phyloP scores from a whole-genome alignment of 2,888 invertebrate species.

The Tridacna gigas region DNA sequence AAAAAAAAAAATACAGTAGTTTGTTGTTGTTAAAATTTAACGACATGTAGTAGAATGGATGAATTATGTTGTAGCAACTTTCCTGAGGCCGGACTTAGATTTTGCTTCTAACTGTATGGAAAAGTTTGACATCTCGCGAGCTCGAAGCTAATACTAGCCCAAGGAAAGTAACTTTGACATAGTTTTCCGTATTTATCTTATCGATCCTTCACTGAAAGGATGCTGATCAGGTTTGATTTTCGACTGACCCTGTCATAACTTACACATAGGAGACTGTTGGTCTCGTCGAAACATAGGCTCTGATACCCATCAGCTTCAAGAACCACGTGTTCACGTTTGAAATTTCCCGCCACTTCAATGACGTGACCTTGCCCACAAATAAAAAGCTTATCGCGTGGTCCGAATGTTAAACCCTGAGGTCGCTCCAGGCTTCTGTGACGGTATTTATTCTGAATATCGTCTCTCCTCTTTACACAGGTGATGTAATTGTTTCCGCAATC shows the following conservation, averaged over 20 bases:
- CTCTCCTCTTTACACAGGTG: conserved; percentile 12
- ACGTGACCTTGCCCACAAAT: conserved; percentile 2
- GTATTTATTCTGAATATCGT: background rate
- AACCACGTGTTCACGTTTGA: conserved; percentile 7
- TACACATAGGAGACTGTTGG: background rate
- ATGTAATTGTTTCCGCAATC: conserved; percentile 2
- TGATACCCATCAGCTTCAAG: background rate
- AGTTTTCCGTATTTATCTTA: background rate
- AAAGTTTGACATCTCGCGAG: too few relatives aligned
- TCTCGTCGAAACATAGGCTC: background rate
- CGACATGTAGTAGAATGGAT: too few relatives aligned
- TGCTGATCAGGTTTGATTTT: background rate
- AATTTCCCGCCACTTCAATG: background rate
- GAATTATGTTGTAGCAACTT: too few relatives aligned
- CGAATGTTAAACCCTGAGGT: background rate
- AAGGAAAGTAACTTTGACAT: too few relatives aligned
- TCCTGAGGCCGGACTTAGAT: too few relatives aligned
- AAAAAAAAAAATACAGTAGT: too few relatives aligned
- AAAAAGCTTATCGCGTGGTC: conserved; percentile 3
- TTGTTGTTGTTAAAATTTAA: too few relatives aligned
- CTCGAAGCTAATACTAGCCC: too few relatives aligned
- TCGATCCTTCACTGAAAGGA: background rate
- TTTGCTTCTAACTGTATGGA: background rate
- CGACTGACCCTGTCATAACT: background rate
- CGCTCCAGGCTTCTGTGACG: background rate